Conservation (phyloP, 1,140 invertebrate genomes). For the Rhagoletis zephyria region DNA sequence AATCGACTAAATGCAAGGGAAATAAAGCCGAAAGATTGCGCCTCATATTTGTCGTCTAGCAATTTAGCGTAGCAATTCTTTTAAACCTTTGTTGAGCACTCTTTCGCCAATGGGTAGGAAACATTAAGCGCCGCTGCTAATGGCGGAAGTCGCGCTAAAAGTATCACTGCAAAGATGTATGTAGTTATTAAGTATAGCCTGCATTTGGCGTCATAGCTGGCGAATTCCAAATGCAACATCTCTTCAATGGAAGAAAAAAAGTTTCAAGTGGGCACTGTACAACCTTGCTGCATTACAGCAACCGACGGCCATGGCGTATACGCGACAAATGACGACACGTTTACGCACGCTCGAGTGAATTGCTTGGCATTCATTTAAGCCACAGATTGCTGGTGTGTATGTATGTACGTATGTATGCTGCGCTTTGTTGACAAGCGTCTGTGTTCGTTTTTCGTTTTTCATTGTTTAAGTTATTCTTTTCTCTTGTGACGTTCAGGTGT, state of each 20-base stretch:
- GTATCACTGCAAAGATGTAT: too few species aligned
- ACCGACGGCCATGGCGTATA: not conserved
- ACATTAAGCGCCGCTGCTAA: not conserved
- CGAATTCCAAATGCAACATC: not conserved
- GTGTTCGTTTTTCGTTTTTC: not conserved
- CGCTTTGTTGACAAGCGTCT: not conserved
- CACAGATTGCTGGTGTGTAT: not conserved
- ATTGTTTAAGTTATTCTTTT: not conserved
- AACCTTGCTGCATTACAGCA: not conserved
- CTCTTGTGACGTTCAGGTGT: not conserved
- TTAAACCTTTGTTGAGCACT: not conserved
- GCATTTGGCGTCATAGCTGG: not conserved
- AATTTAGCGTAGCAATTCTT: not conserved
- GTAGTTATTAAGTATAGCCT: not conserved
- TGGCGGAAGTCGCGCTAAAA: not conserved
- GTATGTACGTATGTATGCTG: not conserved
- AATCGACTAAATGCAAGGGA: not conserved
- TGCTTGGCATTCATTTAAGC: not conserved
- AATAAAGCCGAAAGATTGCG: not conserved
- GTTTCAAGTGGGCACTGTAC: not conserved
- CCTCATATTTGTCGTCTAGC: not conserved
- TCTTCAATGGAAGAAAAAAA: not conserved
- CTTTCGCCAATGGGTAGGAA: not conserved
- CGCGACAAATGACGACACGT: conserved; percentile 10
- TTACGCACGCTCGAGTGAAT: not conserved